Base-by-base conservation (phyloP, 2,113 vertebrate species). In the Peromyscus californicus region DNA sequence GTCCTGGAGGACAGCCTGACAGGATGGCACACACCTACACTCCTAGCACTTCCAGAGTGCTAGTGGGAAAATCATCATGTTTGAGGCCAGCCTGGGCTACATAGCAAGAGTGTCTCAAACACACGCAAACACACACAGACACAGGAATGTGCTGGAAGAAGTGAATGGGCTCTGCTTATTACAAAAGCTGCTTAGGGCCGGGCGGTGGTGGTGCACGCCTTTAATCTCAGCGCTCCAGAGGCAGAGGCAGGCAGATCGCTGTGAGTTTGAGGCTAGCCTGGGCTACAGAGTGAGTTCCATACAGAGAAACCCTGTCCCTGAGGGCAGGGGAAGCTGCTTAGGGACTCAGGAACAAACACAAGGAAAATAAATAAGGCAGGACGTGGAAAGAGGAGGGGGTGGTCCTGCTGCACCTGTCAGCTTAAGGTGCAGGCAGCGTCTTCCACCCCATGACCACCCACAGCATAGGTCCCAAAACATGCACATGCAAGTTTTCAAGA, bases 401-500 rank as follows among this genome's bases (percentile, higher is more conserved):
- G 65, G 3, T 45, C 19, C 29, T 67, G 7, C 78, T 51, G 57
- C 17, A 39, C 36, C 82, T 88, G 45, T 54, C 74, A 42, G 4
- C 39, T 78, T 69, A 72, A 92, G 54, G 15, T 7, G 22, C 42
- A 45, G 54, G 21, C 54, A 15, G 51, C 42, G 29, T 65, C 69
- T 51, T 45, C 17, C n/a, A 51, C 19, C 24, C 79, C 75, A 12
- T 0, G 12, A 29, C 15, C 29, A 76, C 89, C 70, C 65, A 57
- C 59, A 70, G 39, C 33, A 69, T 2, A 72, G 5, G 80, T 57
- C 93, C 76, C 94, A 94, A 96, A 97, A 94, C 48, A 91, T 0
- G 57, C 45, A 72, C 36, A 12, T 8, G 13, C 8, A 2, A 24
- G 48, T 45, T n/a, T 79, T n/a, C 54, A 59, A 12, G 31, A 39